A percentile compares a stretch with the other conserved stretches of the same genome.
phyloP scores from a whole-genome alignment of 1,140 invertebrate genomes.

The Drosophila aff. region DNA sequence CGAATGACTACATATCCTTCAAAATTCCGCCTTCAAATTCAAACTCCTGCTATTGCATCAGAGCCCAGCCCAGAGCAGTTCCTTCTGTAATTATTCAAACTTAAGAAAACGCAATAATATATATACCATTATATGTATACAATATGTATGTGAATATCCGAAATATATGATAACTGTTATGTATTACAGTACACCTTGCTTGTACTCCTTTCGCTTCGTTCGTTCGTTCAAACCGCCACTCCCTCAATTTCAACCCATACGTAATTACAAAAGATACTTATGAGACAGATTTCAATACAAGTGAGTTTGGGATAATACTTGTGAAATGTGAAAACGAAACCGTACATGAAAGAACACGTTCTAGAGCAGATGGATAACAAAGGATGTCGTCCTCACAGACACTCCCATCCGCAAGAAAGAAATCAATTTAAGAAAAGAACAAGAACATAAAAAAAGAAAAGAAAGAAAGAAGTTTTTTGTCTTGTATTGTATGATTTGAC shows the following conservation, averaged over 20 bases:
- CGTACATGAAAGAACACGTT: constrained; percentile 43
- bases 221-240: constrained; percentile 42
- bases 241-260: constrained; percentile 57
- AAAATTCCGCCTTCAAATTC: constrained; percentile 24
- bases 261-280: constrained; percentile 85
- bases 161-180: constrained; percentile 59
- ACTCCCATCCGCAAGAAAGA: constrained; percentile 37
- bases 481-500: constrained; percentile 72
- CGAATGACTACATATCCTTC: not conserved
- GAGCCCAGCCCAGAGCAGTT: constrained; percentile 31
- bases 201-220: constrained; percentile 72
- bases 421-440: constrained; percentile 32
- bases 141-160: constrained; percentile 28
- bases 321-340: constrained; percentile 61
- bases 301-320: constrained; percentile 84
- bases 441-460: not conserved
- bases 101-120: constrained; percentile 8
- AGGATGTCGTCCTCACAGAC: constrained; percentile 52
- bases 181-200: constrained; percentile 53
- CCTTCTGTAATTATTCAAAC: constrained; percentile 51
- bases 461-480: constrained; percentile 69
- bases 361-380: constrained; percentile 34
- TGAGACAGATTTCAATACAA: constrained; percentile 85
- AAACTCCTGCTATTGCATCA: constrained; percentile 18
- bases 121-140: constrained; percentile 37